These are phyloP conservation scores for Philantomba maxwellii DNA, from an alignment of 2,113 vertebrate species.

Conservation along the genomic window DNA sequence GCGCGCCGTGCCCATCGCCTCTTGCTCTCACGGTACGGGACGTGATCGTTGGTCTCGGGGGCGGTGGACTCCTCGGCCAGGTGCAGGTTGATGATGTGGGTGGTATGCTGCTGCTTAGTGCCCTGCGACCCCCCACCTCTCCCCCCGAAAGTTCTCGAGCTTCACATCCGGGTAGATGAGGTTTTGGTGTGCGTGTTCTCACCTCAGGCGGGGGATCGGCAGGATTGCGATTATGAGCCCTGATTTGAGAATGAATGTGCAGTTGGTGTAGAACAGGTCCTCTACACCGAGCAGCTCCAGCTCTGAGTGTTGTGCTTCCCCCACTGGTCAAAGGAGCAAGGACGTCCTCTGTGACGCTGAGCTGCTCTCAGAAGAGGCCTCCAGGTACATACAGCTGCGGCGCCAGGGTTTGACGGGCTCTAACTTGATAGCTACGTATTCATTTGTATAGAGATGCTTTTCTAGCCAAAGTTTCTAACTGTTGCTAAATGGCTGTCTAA, in stretches of 20 bases:
- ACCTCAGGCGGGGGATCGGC: constrained; percentile 95
- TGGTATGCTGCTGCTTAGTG: constrained; percentile 93
- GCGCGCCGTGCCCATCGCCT: constrained; percentile 94
- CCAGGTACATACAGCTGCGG: constrained; percentile 92
- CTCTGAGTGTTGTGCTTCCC: constrained; percentile 98
- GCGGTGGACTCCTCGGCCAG: constrained; percentile 98
- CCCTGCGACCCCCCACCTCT: constrained; percentile 84
- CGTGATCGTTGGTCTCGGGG: constrained; percentile 99
- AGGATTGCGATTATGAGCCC: constrained; percentile 98
- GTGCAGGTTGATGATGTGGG: constrained; percentile 98
- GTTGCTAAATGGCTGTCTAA: neutral
- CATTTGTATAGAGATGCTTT: constrained; percentile 94
- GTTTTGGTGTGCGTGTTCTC: constrained; percentile 89
- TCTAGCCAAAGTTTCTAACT: constrained; percentile 89
- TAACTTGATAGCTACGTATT: constrained; percentile 98
- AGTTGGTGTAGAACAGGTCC: constrained; percentile 95
- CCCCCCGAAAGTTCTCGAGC: constrained; percentile 89
- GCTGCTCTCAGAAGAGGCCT: constrained; percentile 98
- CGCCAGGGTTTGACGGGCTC: constrained; percentile 95
- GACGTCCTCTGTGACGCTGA: constrained; percentile 96
- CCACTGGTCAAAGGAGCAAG: constrained; percentile 95
- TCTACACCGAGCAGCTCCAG: constrained; percentile 95
- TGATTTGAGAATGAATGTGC: constrained; percentile 96
- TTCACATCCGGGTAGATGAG: constrained; percentile 96
- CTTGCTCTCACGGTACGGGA: constrained; percentile 98